Evolutionary conservation across 2,113 vertebrate species (phyloP).

Genomic region (Leptobrachium leishanense): DNA sequence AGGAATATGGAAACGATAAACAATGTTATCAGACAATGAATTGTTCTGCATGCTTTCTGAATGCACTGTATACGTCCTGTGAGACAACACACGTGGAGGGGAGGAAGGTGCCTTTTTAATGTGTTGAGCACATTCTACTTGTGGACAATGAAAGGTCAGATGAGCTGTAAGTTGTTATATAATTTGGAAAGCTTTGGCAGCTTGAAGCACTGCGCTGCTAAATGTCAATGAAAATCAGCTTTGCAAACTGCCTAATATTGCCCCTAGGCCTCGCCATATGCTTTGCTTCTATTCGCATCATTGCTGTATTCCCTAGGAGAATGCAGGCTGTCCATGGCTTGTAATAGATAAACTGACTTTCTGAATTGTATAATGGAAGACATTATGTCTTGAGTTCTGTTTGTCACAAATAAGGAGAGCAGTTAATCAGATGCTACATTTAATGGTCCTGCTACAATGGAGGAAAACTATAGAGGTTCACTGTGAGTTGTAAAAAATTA

Average conservation of each 20-base stretch:
- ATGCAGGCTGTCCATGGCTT: slow-evolving; percentile 1
- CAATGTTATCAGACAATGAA: no score
- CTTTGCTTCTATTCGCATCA: neutral
- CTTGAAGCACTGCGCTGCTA: neutral
- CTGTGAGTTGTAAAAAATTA: no score
- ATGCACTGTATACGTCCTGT: neutral
- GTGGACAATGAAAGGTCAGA: slow-evolving; percentile 10
- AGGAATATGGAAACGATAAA: no score
- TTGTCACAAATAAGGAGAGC: neutral
- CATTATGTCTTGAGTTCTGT: neutral
- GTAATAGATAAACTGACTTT: neutral
- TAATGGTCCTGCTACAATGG: neutral
- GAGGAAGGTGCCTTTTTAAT: neutral
- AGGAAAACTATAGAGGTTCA: no score
- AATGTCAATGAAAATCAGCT: slow-evolving; percentile 40
- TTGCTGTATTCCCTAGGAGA: slow-evolving; percentile 12
- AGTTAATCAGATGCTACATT: neutral
- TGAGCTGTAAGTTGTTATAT: slow-evolving; percentile 17
- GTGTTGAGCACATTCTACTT: slow-evolving; percentile 5
- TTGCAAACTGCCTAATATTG: slow-evolving; percentile 21
- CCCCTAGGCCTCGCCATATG: slow-evolving; percentile 31
- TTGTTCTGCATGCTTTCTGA: no score
- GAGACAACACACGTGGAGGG: neutral
- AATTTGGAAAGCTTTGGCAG: slow-evolving; percentile 20
- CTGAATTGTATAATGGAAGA: neutral